Evolutionary conservation across 2,113 vertebrate genomes (phyloP), one percentile per base, ranked within the genome.

Genomic region (Cynoglossus semilaevis): DNA sequence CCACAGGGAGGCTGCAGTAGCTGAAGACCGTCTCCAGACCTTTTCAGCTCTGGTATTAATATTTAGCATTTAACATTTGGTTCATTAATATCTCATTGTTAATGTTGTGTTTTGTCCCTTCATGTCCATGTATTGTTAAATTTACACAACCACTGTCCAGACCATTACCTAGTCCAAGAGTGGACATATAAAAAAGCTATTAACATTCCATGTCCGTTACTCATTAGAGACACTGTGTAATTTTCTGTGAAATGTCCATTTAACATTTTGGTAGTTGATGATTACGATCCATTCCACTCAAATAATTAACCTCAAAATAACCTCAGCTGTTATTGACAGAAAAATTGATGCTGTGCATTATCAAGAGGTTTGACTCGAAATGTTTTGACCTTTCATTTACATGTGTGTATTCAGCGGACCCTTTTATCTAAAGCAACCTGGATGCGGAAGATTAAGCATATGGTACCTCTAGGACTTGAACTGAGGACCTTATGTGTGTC

Each of bases 41-140:
- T 49, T 64, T 70, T 56, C 66, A 49, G 56, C 70, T 79, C 84
- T 84, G 85, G 63, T 73, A 72, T 80, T 63, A 76, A 75, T 70
- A 81, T 86, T 58, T 29, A 29, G 6, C 22, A 29, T 29, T 29
- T 6, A 29, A 67, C n/a, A 46, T 73, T 62, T 49, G 58, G 56
- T 63, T 36, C 74, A 81, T 88, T 78, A 83, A 68, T 76, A 76
- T 69, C 69, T 77, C 77, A 76, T 45, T 67, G 53, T 29, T 29
- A 29, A 29, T 29, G 22, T 29, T 12, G 5, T 12, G 38, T 12
- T 13, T 14, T 55, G 70, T 64, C 63, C 72, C 70, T 64, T 63
- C 51, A 15, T 67, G 51, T 68, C 50, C 50, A 38, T 40, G 72
- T 53, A 29, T 62, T 58, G 52, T 72, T 53, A 63, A 63, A 16